Evolutionary conservation across 2,113 vertebrate genomes (phyloP).

Genomic region (Pteropus alecto): DNA sequence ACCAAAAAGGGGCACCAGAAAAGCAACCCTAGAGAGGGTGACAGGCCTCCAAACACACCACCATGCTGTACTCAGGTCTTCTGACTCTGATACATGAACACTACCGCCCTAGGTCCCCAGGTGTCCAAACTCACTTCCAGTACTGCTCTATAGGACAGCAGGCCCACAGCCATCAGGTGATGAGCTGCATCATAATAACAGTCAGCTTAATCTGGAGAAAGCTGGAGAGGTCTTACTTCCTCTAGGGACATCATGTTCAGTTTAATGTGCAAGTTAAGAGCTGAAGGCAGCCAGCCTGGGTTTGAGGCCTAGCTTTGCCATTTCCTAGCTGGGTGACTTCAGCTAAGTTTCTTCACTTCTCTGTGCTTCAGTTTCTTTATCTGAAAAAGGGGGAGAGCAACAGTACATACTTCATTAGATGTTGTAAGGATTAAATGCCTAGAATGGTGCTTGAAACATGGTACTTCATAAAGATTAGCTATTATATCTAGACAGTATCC

Average conservation of each 20-base stretch:
- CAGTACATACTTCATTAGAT: neutral
- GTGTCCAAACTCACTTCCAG: neutral
- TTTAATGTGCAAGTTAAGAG: neutral
- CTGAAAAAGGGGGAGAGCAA: neutral
- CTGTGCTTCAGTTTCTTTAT: neutral
- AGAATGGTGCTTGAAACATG: neutral
- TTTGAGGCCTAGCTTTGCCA: neutral
- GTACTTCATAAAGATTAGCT: neutral
- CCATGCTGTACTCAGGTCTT: neutral
- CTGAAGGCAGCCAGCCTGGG: neutral
- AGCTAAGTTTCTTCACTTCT: neutral
- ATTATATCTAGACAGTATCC: neutral
- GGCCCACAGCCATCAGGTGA: neutral
- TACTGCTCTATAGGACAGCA: neutral
- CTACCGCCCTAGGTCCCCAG: neutral
- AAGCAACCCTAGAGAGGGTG: neutral
- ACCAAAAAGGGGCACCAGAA: neutral
- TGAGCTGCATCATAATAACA: neutral
- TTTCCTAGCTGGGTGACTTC: neutral
- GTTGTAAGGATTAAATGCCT: neutral
- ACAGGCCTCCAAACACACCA: neutral
- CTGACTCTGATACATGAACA: rapidly evolving
- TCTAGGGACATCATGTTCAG: neutral
- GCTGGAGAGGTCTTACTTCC: neutral
- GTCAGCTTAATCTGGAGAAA: neutral